Percentiles rank a stretch among this genome's conserved stretches.
Conservation (phyloP, 2,113 vertebrate genomes). For the Himantopus leucocephalus region DNA sequence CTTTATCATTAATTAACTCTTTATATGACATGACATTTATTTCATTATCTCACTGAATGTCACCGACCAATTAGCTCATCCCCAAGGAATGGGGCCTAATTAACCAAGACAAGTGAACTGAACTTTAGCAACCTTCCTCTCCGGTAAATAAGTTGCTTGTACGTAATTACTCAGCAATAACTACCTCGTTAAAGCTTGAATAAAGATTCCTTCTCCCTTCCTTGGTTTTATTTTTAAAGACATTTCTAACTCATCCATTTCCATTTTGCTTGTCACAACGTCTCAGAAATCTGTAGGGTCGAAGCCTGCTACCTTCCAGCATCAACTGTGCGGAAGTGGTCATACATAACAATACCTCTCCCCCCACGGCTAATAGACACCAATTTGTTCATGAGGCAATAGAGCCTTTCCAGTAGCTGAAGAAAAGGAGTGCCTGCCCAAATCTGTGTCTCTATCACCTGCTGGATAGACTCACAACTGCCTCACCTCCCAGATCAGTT, state of each 20-base stretch:
- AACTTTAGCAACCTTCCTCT: constrained; percentile 33
- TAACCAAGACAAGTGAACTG: constrained; percentile 38
- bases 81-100: constrained; percentile 24
- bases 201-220: neutral
- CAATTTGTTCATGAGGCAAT: neutral
- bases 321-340: neutral
- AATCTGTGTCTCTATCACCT: neutral
- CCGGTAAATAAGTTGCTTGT: constrained; percentile 6
- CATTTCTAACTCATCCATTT: neutral
- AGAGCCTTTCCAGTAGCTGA: neutral
- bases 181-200: neutral
- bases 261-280: neutral
- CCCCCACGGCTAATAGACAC: neutral
- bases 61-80: constrained; percentile 15
- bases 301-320: neutral
- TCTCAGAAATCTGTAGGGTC: neutral
- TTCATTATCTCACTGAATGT: constrained; percentile 43
- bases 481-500: neutral
- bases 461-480: neutral
- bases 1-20: constrained; percentile 55
- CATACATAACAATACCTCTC: neutral
- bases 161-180: neutral
- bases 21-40: constrained; percentile 38
- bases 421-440: neutral
- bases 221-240: neutral